A percentile compares a stretch with the other conserved stretches of the same genome.
These are phyloP conservation scores for Andrena haemorrhoa DNA, from an alignment of 2,888 invertebrate genomes.

Conservation along the genomic window DNA sequence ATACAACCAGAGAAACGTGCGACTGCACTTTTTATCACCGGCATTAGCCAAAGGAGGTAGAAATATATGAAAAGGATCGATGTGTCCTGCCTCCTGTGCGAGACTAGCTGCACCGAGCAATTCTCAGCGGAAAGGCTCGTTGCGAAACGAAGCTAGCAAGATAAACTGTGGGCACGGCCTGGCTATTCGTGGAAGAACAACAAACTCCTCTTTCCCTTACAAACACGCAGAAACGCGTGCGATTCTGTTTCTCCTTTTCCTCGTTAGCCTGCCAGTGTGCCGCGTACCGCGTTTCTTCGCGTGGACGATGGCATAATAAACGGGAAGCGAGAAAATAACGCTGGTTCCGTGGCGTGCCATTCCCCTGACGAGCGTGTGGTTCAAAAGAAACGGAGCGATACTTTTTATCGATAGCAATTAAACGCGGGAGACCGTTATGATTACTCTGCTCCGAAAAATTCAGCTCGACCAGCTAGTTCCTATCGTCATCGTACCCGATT, in stretches of 20 bases:
- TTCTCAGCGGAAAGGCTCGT: too few species aligned
- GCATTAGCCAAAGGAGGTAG: neutral
- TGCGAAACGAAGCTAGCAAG: neutral
- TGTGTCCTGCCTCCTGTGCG: too few species aligned
- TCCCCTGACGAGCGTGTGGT: neutral
- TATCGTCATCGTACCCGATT: neutral
- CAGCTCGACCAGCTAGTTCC: neutral
- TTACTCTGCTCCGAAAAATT: too few species aligned
- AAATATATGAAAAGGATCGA: too few species aligned
- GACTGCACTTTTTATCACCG: neutral
- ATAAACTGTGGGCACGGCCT: neutral
- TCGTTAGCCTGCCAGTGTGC: neutral
- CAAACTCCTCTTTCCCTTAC: slow-evolving; percentile 48
- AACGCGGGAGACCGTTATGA: too few species aligned
- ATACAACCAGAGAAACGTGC: slow-evolving; percentile 32
- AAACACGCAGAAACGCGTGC: neutral
- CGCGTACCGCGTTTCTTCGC: slow-evolving; percentile 35
- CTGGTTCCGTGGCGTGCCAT: neutral
- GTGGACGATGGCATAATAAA: slow-evolving; percentile 46
- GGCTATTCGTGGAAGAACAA: slow-evolving; percentile 63
- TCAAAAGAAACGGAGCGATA: neutral
- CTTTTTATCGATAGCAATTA: neutral
- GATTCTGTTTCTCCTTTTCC: slow-evolving; percentile 31
- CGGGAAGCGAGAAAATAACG: slow-evolving; percentile 16
- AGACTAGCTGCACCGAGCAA: too few species aligned